phyloP scores from a whole-genome alignment of 2,797 vertebrate species.

The Sphenodon punctatus region DNA sequence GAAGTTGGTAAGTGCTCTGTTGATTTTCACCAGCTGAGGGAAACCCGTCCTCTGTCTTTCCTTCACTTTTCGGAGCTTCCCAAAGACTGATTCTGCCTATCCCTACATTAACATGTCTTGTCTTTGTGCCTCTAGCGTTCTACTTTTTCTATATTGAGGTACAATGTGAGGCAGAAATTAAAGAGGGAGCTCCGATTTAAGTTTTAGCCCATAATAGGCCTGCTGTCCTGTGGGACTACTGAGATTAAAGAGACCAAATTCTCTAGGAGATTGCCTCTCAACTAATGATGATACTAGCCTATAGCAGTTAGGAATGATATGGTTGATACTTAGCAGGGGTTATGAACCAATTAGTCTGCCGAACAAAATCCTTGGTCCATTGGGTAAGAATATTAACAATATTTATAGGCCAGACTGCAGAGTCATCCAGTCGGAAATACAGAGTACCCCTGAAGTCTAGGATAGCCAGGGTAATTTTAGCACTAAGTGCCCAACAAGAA shows the following conservation, averaged over 20 bases:
- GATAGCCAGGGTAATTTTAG: constrained; percentile 10
- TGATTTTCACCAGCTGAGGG: neutral
- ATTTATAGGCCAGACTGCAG: constrained; percentile 50
- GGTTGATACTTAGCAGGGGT: constrained; percentile 64
- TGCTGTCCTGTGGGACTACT: constrained; percentile 29
- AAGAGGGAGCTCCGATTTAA: neutral
- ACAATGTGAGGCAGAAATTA: neutral
- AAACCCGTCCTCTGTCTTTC: neutral
- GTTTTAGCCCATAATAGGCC: constrained; percentile 13
- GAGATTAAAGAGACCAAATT: constrained; percentile 69
- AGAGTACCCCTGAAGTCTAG: constrained; percentile 37
- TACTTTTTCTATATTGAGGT: neutral
- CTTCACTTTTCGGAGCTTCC: neutral
- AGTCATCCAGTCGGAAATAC: constrained; percentile 46
- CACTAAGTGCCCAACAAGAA: constrained; percentile 36
- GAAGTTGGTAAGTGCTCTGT: rapidly evolving
- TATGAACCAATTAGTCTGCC: constrained; percentile 71
- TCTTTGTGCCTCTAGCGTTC: rapidly evolving
- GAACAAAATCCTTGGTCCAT: constrained; percentile 56
- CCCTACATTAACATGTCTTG: rapidly evolving
- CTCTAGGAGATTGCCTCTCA: constrained; percentile 67
- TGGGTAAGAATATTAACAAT: constrained; percentile 64
- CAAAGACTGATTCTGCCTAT: rapidly evolving
- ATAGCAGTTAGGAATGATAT: constrained; percentile 51
- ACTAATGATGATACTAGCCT: constrained; percentile 66